Evolutionary conservation across 2,113 vertebrate genomes (phyloP).

Genomic region (Bufo bufo): DNA sequence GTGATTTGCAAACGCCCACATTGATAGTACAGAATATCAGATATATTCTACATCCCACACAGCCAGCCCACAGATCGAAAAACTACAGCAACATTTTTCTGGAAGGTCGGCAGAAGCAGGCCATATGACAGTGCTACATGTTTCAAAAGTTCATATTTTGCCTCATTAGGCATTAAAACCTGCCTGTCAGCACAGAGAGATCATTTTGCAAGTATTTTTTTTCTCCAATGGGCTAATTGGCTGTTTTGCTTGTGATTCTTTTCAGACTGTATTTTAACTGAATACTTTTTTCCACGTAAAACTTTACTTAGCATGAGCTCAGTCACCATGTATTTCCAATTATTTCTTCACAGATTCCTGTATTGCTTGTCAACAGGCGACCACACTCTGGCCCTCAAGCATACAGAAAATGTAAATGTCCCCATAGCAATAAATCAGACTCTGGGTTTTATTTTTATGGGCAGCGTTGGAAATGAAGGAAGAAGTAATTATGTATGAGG

Average conservation of each 20-base stretch:
- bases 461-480: no score
- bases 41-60: slow-evolving; percentile 54
- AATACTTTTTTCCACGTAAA: not conserved
- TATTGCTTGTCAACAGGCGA: no score
- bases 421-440: no score
- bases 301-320: not conserved
- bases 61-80: slow-evolving; percentile 43
- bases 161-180: slow-evolving; percentile 40
- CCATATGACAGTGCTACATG: slow-evolving; percentile 23
- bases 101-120: slow-evolving; percentile 24
- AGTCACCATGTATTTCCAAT: no score
- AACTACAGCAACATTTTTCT: slow-evolving; percentile 6
- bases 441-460: no score
- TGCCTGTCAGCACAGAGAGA: slow-evolving; percentile 17
- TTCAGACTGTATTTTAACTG: not conserved
- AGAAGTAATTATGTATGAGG: no score
- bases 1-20: slow-evolving; percentile 56
- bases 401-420: no score
- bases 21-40: slow-evolving; percentile 44
- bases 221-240: slow-evolving; percentile 29
- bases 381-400: no score
- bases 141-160: slow-evolving; percentile 36
- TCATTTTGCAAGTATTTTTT: not conserved
- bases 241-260: slow-evolving; percentile 13
- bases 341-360: no score